Base-by-base conservation (phyloP, 2,113 vertebrate species). In the Rousettus leschenaultii region DNA sequence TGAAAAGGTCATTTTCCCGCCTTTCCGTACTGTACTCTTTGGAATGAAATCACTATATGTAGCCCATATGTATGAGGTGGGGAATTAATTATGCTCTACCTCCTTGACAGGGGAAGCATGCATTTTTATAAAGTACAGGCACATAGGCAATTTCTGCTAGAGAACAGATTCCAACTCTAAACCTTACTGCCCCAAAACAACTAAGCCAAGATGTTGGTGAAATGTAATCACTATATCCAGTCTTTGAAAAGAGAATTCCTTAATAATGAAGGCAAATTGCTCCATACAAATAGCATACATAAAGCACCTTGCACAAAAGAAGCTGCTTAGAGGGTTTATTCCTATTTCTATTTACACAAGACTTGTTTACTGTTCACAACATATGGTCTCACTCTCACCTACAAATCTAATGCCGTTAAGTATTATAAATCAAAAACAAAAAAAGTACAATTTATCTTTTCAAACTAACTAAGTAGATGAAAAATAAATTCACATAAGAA, bases 371-470 rank as follows among this genome's bases (percentile, higher is more conserved):
- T 70, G 18, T 22, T 87, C 43, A 92, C 15, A 84, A 13, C 63
- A 30, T 51, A 89, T 51, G 61, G 57, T 94, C 53, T 92, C 59
- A 48, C 35, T 65, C 73, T 74, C 12, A 48, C 35, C 59, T 57
- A 83, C 55, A 92, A 73, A 77, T 73, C 55, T 74, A 45, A 40
- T 22, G 40, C 15, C 33, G 10, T 63, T 65, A 84, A 87, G 63
- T 22, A 71, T 80, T 35, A 84, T 80, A 90, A 96, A 95, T 89
- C 74, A 96, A 48, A 59, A 91, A 79, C 51, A 6, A 38, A 70
- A 88, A 87, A 78, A 24, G n/a, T 19, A 74, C 6, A 70, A 77
- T 21, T 75, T 45, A 65, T n/a, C 33, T 80, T 86, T 94, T 82
- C 59, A 70, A 90, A 79, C 12, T n/a, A 96, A 13, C 12, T 59